Base-by-base conservation (phyloP, 2,797 vertebrate genomes). In the Scomberomorus guttatus region DNA sequence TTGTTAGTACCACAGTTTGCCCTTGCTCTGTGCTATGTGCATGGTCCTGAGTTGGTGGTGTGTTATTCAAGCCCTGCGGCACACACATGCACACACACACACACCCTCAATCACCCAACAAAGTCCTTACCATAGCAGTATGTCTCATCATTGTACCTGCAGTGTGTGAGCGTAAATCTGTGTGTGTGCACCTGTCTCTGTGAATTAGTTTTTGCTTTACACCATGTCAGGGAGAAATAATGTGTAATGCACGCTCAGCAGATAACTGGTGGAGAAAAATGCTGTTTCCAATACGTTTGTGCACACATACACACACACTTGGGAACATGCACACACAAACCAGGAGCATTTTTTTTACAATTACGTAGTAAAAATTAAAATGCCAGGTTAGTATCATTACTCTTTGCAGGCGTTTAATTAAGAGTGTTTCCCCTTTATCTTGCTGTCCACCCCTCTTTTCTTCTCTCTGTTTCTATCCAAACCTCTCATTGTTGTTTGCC, bases 141-240 rank as follows among this genome's bases (percentile, higher is more conserved):
- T 79, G 88, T 86, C 90, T 81, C 85, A 82, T 89, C 88, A 85
- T 82, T 86, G 90, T 89, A 88, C 85, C 80, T 81, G 89, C 84
- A 76, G 79, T 34, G 70, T 89, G 86, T 83, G 87, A 84, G 87
- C 14, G 78, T 87, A 85, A 88, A 89, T 89, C 83, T 83, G 72
- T 79, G 80, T 91, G 93, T 76, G 81, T 79, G 79, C 39, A 63
- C 34, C 77, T 94, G 96, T 89, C 92, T 94, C 32, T 91, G 94
- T 74, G 94, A 95, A 78, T 94, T 96, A 91, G 94, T 94, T 91
- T 95, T 94, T 70, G n/a, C 86, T 90, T 92, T 82, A 82, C 86
- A 92, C 84, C 82, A 63, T 92, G 92, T 94, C 92, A 91, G 83
- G 86, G 58, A 82, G 83, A 88, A 92, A 91, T 92, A 86, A 89